Base-by-base conservation (phyloP, 2,113 vertebrate genomes). In the Furnarius figulus region DNA sequence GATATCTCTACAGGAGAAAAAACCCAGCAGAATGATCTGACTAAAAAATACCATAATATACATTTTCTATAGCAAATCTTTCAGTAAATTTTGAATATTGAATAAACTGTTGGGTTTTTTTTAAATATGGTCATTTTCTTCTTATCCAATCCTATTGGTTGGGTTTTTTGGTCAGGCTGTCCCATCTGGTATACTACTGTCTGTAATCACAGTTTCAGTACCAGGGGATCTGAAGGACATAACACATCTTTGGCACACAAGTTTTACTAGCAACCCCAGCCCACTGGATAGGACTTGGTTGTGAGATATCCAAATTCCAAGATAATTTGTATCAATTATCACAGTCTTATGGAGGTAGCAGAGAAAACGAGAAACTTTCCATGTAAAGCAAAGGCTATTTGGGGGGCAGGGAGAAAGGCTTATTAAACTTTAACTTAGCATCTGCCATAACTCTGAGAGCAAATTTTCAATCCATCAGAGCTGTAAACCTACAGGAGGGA, bases 301-400 rank as follows among this genome's bases (percentile, higher is more conserved):
- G 24, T 21, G 23, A 77, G 15, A 37, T 25, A 59, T 5, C 22
- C n/a, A 20, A 11, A 63, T 68, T 77, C 28, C 22, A 68, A 68
- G 15, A 30, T 42, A 0, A 0, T 40, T 39, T 65, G 30, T 67
- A 66, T 70, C 13, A 61, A 72, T 55, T 58, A 77, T 44, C 42
- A 66, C 6, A 33, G 35, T 61, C 9, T 61, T 59, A 49, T 0
- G 0, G 13, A 81, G 5, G 21, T 4, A 63, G 7, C 1, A 49
- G 24, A 16, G 10, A 15, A 84, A 87, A 91, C 2, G 8, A 28
- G 72, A 88, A 72, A 22, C 3, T n/a, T 46, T 22, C 20, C 25
- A 79, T 0, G 0, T 17, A 50, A 62, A 74, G 14, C 1, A 86
- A 77, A 58, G 30, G 7, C 4, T 62, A 24, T 30, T 70, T 71